phyloP scores from a whole-genome alignment of 64 coral and sea anemone genomes.

The Actinia equina region DNA sequence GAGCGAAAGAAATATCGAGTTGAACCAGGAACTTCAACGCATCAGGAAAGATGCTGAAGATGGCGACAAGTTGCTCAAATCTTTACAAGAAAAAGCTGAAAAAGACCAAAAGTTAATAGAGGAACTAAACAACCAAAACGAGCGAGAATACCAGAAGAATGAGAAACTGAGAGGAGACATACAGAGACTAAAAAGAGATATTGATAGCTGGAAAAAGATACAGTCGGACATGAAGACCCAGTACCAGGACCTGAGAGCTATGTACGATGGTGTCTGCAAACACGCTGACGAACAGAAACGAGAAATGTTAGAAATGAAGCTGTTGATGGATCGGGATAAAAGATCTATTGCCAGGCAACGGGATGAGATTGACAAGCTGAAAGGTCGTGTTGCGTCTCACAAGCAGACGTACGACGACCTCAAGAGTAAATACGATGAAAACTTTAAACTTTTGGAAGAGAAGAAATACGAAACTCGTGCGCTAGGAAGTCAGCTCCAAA shows the following conservation, averaged over 20 bases:
- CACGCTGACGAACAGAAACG: slow-evolving; percentile 20
- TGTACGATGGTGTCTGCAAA: slow-evolving; percentile 32
- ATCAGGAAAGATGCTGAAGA: slow-evolving; percentile 13
- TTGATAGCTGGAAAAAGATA: slow-evolving; percentile 27
- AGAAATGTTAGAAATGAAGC: slow-evolving; percentile 25
- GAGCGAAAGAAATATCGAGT: slow-evolving; percentile 23
- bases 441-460: slow-evolving; percentile 5
- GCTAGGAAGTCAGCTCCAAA: not conserved
- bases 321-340: slow-evolving; percentile 19
- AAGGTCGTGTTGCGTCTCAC: not conserved
- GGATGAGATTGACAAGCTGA: slow-evolving; percentile 16
- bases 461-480: not conserved
- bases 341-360: slow-evolving; percentile 14
- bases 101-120: slow-evolving; percentile 24
- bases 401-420: slow-evolving; percentile 30
- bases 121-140: slow-evolving; percentile 10
- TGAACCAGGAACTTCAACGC: not conserved
- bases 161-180: slow-evolving; percentile 15
- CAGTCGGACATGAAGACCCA: slow-evolving; percentile 17
- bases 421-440: slow-evolving; percentile 22
- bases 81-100: not conserved
- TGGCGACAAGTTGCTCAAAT: not conserved
- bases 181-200: slow-evolving; percentile 13
- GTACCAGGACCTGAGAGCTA: not conserved
- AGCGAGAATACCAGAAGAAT: slow-evolving; percentile 18